A percentile compares a stretch with the other conserved stretches of the same genome.
phyloP scores from a whole-genome alignment of 2,113 vertebrate species.

The Mirza zaza region DNA sequence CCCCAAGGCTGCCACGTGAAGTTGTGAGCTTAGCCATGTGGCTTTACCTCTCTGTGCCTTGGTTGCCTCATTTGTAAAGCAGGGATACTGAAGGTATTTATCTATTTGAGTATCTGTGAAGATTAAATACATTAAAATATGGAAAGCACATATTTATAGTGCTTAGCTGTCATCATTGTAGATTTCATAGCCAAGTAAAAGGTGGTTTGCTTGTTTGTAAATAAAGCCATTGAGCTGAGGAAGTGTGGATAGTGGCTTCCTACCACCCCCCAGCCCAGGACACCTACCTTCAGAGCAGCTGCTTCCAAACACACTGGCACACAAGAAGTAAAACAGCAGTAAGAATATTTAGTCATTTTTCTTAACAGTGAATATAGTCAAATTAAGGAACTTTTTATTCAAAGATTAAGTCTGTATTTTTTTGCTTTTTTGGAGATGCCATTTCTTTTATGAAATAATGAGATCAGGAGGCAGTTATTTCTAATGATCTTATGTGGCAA shows the following conservation, averaged over 20 bases:
- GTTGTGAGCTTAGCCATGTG: background rate
- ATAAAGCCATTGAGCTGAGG: background rate
- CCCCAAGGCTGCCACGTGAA: background rate
- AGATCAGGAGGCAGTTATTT: background rate
- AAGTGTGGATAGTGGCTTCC: background rate
- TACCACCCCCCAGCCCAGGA: rapidly evolving
- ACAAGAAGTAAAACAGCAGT: background rate
- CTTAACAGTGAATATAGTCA: background rate
- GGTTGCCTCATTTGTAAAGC: background rate
- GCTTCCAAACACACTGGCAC: too few species aligned
- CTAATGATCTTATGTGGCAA: background rate
- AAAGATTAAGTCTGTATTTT: background rate
- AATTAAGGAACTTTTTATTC: background rate
- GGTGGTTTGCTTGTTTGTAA: background rate
- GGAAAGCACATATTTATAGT: background rate
- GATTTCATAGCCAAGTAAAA: background rate
- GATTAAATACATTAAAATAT: background rate
- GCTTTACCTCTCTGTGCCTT: background rate
- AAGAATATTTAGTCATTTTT: background rate
- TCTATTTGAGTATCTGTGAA: background rate
- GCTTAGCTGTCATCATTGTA: background rate
- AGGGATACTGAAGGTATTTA: background rate
- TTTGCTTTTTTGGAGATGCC: background rate
- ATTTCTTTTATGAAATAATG: background rate
- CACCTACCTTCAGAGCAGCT: background rate